phyloP scores from a whole-genome alignment of 2,113 vertebrate genomes.

The Aleadryas rufinucha region DNA sequence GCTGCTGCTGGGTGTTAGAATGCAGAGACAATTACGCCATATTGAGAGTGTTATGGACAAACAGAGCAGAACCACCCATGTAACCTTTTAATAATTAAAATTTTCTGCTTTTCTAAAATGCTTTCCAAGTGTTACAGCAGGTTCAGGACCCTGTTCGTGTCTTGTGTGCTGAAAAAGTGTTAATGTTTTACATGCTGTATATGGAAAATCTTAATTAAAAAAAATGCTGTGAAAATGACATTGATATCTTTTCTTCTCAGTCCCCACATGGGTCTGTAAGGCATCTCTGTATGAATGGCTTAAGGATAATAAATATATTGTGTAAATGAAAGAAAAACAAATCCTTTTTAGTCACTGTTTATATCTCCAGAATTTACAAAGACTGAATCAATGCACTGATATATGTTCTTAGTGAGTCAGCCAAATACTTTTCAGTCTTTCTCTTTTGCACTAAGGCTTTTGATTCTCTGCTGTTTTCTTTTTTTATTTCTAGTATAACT shows the following conservation, averaged over 20 bases:
- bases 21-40: conserved; percentile 41
- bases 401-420: background rate
- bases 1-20: conserved; percentile 35
- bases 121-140: conserved; percentile 42
- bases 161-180: conserved; percentile 29
- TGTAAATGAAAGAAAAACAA: background rate
- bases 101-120: conserved; percentile 63
- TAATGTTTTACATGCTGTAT: background rate
- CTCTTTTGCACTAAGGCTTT: background rate
- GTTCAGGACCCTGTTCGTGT: conserved; percentile 32
- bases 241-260: background rate
- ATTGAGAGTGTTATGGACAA: conserved; percentile 60
- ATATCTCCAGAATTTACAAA: background rate
- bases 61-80: conserved; percentile 60
- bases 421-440: background rate
- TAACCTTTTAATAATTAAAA: conserved; percentile 67
- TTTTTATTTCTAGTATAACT: background rate
- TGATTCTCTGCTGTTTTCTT: background rate
- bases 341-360: background rate
- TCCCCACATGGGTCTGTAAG: background rate
- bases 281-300: background rate
- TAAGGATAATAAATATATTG: background rate
- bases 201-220: conserved; percentile 32
- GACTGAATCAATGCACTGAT: background rate
- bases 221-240: background rate